These are phyloP conservation scores for Dryomyza anilis DNA, from an alignment of 2,888 invertebrate genomes.

Conservation along the genomic window DNA sequence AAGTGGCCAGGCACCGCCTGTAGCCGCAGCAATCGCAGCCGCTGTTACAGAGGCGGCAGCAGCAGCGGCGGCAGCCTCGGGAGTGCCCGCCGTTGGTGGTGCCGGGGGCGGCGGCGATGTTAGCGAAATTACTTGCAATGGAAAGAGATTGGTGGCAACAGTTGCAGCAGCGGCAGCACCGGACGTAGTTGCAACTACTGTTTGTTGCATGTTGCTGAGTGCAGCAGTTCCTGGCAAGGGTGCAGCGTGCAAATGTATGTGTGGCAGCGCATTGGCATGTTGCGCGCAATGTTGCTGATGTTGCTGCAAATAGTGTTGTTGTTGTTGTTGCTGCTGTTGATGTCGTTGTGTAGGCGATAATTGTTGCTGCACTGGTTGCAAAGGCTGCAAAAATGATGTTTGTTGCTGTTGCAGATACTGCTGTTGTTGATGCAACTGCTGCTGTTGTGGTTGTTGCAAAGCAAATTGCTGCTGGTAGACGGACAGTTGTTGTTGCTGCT, in stretches of 20 bases:
- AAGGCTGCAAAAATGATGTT: too few relatives aligned
- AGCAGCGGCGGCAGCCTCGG: conserved; percentile 25
- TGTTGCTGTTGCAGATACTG: conserved; percentile 41
- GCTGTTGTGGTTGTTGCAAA: conserved; percentile 35
- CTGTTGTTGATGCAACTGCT: conserved; percentile 36
- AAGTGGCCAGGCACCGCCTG: conserved; percentile 58
- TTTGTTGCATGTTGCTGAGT: conserved; percentile 49
- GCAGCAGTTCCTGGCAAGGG: conserved; percentile 62
- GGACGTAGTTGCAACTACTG: conserved; percentile 58
- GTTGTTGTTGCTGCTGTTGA: conserved; percentile 37
- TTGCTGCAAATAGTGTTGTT: conserved; percentile 35
- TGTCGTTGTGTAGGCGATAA: conserved; percentile 29
- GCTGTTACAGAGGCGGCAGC: conserved; percentile 38
- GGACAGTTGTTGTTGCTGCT: conserved; percentile 38
- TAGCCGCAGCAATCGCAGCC: conserved; percentile 60
- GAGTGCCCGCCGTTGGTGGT: neutral
- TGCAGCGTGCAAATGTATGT: conserved; percentile 45
- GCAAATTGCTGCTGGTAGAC: conserved; percentile 28
- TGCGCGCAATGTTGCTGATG: conserved; percentile 50
- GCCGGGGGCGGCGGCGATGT: conserved; percentile 52
- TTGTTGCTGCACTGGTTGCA: conserved; percentile 30
- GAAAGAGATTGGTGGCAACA: conserved; percentile 64
- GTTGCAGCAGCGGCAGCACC: conserved; percentile 62
- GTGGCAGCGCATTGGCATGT: conserved; percentile 43
- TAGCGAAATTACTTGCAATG: conserved; percentile 62